phyloP scores from a whole-genome alignment of 2,888 invertebrate genomes.

The Eupithecia abbreviata region DNA sequence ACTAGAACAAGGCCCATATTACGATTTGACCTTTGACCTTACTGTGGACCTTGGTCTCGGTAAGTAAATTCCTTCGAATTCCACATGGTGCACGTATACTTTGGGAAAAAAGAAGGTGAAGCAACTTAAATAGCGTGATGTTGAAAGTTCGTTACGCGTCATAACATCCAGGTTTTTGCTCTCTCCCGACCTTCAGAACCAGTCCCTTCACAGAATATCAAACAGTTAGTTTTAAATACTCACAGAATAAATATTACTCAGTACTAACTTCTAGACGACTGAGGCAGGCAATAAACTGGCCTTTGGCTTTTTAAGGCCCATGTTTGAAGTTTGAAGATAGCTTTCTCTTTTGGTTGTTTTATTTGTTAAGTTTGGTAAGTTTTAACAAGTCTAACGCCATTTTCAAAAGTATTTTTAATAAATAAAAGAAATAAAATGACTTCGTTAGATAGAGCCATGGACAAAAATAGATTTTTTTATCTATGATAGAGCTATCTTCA shows the following conservation, averaged over 20 bases:
- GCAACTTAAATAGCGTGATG: constrained; percentile 3
- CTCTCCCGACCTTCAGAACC: constrained; percentile 67
- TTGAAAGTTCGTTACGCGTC: constrained; percentile 31
- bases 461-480: no score
- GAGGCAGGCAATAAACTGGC: not conserved
- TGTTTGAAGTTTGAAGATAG: not conserved
- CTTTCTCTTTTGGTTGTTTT: not conserved
- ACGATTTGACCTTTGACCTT: not conserved
- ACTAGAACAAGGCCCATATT: not conserved
- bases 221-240: not conserved
- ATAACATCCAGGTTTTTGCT: constrained; percentile 62
- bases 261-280: not conserved
- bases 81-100: not conserved
- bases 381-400: not conserved
- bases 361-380: not conserved
- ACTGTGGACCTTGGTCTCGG: not conserved
- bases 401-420: no score
- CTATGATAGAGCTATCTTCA: no score
- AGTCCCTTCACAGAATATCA: constrained; percentile 50
- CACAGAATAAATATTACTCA: constrained; percentile 7
- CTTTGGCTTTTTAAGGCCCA: not conserved
- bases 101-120: not conserved
- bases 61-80: not conserved
- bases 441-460: no score
- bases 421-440: no score